Base-by-base conservation (phyloP, 1,140 invertebrate species). In the Diabrotica virgifera region DNA sequence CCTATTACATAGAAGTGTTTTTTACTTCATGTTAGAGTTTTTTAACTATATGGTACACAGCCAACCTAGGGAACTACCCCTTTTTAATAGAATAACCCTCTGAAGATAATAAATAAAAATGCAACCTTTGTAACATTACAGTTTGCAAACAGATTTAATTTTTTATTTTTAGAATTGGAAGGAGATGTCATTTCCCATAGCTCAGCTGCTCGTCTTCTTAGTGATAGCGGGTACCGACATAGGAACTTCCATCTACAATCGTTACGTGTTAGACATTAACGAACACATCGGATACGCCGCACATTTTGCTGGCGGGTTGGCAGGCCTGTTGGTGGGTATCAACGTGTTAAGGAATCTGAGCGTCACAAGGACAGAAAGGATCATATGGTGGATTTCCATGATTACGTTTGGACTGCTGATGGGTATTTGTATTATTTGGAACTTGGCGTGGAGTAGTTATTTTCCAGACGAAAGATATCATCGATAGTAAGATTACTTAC, bases 261-360 rank as follows among this genome's bases (percentile, higher is more conserved):
- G 92, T 11, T 94, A 94, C 74, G 79, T 87, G 11, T 79, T 83
- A 13, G 82, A 87, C 60, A 77, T 85, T 13, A 78, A 85, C 12
- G 84, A 89, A 75, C 87, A 91, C 76, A 89, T 93, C 58, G 92
- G 92, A 11, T 97, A 97, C 76, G 89, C 90, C 5, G 95, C 95
- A 9, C 96, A 98, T 81, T 80, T 96, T 13, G 91, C 88, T 59
- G 94, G 94, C 36, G 93, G 92, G 5, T 66, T 95, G 5, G 92
- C 92, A 14, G 84, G 76, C n/a, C 82, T 98, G 3, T 84, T 97
- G 3, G 89, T 98, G 14, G 96, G 96, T n/a, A 89, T 98, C 53
- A 90, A 93, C 36, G 89, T 95, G 0, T 82, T 98, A 2, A 85
- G 93, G 35, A 98, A 98, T 82, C 83, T 98, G 5, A 87, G 93